Base-by-base conservation (phyloP, 1,140 invertebrate species). In the Drosophila paulistorum region DNA sequence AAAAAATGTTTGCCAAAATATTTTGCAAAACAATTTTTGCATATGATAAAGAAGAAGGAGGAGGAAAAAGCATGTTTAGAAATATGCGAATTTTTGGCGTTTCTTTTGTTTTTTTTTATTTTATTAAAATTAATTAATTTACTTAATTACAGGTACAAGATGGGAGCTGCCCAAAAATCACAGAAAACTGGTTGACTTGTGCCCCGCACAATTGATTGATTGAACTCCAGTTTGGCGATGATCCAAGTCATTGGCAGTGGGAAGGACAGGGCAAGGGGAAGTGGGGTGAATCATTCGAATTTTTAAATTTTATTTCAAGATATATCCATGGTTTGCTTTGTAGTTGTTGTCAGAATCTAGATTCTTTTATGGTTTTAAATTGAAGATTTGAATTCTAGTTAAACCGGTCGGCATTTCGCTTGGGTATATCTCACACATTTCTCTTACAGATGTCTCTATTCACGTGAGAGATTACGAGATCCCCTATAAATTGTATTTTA, bases 81-180 rank as follows among this genome's bases (percentile, higher is more conserved):
- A 81, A 69, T 68, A 68, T 79, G 74, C 37, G 63, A 17, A 82
- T 70, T 77, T 60, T 10, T 33, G 20, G 33, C 9, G 3, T 33
- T 39, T 74, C 41, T 60, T 72, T 74, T 62, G 45, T 63, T 60
- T 6, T 30, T 63, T 57, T 5, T 30, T 30, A 7, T 30, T 10
- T 68, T 66, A 58, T 71, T 48, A 39, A 85, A 87, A 79, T 86
- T 86, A 89, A 86, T 86, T 79, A 86, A 86, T 78, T 79, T 79
- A 83, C 72, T 74, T 86, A 89, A 86, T 86, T 86, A 89, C 79
- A 83, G 84, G 65, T 66, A 67, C 73, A 48, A 58, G 54, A 69
- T 57, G 74, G 23, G 67, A 68, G 66, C 65, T 57, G 51, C 67
- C 60, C 45, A 72, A 45, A 48, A 61, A 14, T 10, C 35, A 55